phyloP scores from a whole-genome alignment of 2,888 invertebrate genomes.

The Sarcophaga subvicina region DNA sequence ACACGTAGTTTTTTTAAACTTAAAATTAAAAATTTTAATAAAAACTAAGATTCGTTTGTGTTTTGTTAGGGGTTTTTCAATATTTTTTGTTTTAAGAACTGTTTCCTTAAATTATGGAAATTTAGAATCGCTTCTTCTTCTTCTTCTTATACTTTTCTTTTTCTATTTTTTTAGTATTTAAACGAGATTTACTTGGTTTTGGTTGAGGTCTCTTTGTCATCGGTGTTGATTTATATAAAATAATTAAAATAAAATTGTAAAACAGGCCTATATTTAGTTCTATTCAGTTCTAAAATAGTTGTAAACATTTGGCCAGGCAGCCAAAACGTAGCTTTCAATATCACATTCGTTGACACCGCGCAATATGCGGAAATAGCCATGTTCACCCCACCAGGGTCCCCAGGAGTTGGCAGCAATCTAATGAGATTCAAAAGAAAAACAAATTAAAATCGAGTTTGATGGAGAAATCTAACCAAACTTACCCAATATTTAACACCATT shows the following conservation, averaged over 20 bases:
- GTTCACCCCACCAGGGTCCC: slow-evolving; percentile 96
- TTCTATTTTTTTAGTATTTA: slow-evolving; percentile 18
- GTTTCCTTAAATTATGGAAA: slow-evolving; percentile 60
- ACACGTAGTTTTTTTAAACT: not conserved
- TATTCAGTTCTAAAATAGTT: slow-evolving; percentile 76
- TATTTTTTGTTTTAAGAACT: slow-evolving; percentile 42
- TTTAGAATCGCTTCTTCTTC: slow-evolving; percentile 9
- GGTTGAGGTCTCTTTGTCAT: slow-evolving; percentile 69
- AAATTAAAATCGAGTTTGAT: not conserved
- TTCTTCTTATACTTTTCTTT: slow-evolving; percentile 2
- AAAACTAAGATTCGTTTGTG: slow-evolving; percentile 58
- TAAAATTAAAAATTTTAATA: slow-evolving; percentile 52
- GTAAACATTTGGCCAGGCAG: slow-evolving; percentile 85
- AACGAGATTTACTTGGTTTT: slow-evolving; percentile 64
- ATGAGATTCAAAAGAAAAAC: slow-evolving; percentile 5
- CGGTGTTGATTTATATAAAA: slow-evolving; percentile 35
- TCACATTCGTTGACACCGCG: slow-evolving; percentile 93
- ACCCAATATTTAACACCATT: slow-evolving; percentile 92
- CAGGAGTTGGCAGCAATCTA: slow-evolving; percentile 97
- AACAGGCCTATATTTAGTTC: slow-evolving; percentile 23
- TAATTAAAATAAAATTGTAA: slow-evolving; percentile 54
- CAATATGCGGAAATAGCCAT: slow-evolving; percentile 93
- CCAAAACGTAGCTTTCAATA: slow-evolving; percentile 94
- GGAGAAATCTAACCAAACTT: slow-evolving; percentile 77
- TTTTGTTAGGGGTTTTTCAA: not conserved